Percentiles rank a stretch among this genome's conserved stretches.
These are phyloP conservation scores for Trichopria drosophilae DNA, from an alignment of 2,888 invertebrate species.

Conservation along the genomic window DNA sequence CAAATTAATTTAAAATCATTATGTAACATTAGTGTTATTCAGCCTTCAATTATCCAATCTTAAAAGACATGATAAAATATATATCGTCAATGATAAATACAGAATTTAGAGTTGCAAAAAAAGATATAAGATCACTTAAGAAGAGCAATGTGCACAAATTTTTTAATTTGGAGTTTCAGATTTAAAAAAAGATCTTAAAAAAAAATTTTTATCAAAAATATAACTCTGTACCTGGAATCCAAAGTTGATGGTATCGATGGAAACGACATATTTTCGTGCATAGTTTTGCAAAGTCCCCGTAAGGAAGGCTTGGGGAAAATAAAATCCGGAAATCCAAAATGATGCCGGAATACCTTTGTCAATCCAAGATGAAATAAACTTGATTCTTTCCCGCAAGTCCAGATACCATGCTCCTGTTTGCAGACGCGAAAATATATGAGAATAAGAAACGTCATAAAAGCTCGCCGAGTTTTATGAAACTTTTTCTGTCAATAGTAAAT, in stretches of 20 bases:
- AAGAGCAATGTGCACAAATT: too few relatives aligned
- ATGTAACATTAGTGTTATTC: too few relatives aligned
- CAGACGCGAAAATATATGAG: background rate
- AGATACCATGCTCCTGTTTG: slow-evolving; percentile 70
- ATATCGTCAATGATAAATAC: too few relatives aligned
- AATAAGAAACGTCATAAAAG: background rate
- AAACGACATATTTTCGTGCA: slow-evolving; percentile 74
- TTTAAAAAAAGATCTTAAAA: too few relatives aligned
- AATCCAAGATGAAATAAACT: slow-evolving; percentile 70
- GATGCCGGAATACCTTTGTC: slow-evolving; percentile 69
- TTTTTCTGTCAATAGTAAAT: background rate
- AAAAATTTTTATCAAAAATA: too few relatives aligned
- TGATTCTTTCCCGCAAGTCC: slow-evolving; percentile 67
- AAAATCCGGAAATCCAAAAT: slow-evolving; percentile 86
- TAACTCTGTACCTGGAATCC: slow-evolving; percentile 62
- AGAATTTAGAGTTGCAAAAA: too few relatives aligned
- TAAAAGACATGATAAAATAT: too few relatives aligned
- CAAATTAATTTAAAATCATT: too few relatives aligned
- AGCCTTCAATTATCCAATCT: too few relatives aligned
- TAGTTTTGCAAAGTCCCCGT: slow-evolving; percentile 83
- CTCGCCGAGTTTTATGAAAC: background rate
- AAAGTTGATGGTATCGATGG: slow-evolving; percentile 73
- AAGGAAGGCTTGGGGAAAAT: slow-evolving; percentile 83
- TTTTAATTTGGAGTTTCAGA: too few relatives aligned
- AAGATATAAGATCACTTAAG: too few relatives aligned